Evolutionary conservation across 2,888 invertebrate genomes (phyloP).

Genomic region (Marasmarcha lunaedactyla): DNA sequence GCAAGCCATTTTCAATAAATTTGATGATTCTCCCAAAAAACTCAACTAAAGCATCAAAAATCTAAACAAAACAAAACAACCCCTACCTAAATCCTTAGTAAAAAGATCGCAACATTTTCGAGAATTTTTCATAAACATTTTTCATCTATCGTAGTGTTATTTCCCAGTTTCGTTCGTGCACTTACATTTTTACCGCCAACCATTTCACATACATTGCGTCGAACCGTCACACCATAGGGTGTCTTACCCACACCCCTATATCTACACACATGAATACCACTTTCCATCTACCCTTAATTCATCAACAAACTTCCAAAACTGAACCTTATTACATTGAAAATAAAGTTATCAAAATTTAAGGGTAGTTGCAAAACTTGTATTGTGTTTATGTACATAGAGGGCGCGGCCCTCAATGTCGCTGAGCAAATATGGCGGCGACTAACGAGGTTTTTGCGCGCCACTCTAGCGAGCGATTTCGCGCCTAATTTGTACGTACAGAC

Average conservation of each 20-base stretch:
- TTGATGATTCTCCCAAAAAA: too few species aligned
- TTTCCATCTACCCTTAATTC: slow-evolving; percentile 21
- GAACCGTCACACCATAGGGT: slow-evolving; percentile 56
- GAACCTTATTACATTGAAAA: slow-evolving; percentile 20
- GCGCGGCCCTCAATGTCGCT: slow-evolving; percentile 62
- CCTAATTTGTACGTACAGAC: slow-evolving; percentile 48
- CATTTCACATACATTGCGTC: slow-evolving; percentile 60
- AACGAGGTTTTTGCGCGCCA: slow-evolving; percentile 63
- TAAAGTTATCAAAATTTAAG: too few species aligned
- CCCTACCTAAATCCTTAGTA: too few species aligned
- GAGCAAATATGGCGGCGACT: slow-evolving; percentile 64
- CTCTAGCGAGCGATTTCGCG: slow-evolving; percentile 64
- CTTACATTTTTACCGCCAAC: slow-evolving; percentile 10
- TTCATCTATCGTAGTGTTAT: too few species aligned
- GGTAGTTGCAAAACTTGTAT: slow-evolving; percentile 21
- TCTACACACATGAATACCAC: slow-evolving; percentile 49
- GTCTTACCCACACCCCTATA: slow-evolving; percentile 52
- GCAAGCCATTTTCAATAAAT: too few species aligned
- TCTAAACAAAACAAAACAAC: too few species aligned
- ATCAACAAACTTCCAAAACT: slow-evolving; percentile 16
- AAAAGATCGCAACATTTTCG: too few species aligned
- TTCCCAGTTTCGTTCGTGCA: slow-evolving; percentile 4
- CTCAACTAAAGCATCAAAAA: too few species aligned
- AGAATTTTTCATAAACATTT: too few species aligned
- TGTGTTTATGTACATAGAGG: slow-evolving; percentile 62